A percentile compares a stretch with the other conserved stretches of the same genome.
Conservation (phyloP, 2,797 vertebrate genomes). For the Taenioides sp. region DNA sequence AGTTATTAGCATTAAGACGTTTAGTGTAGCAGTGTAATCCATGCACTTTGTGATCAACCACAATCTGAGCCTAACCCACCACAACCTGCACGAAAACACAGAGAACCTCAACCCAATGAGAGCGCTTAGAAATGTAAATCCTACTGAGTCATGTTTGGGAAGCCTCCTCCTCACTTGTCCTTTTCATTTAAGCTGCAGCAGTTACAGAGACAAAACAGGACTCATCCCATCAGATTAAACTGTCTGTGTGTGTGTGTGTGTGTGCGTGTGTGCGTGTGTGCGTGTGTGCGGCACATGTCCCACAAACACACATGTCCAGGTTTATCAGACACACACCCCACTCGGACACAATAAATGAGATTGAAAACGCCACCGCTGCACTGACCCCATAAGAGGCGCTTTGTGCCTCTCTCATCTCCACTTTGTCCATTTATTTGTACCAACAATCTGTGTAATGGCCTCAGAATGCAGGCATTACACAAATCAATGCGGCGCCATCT, state of each 20-base stretch:
- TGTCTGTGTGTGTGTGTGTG: conserved; percentile 26
- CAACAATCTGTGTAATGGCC: conserved; percentile 54
- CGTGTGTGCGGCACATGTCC: conserved; percentile 23
- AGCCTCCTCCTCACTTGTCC: background rate
- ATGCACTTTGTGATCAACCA: background rate
- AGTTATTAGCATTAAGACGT: background rate
- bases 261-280: too few relatives aligned
- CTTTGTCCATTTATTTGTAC: conserved; percentile 51
- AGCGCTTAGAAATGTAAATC: background rate
- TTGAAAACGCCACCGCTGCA: conserved; percentile 49
- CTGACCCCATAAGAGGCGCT: conserved; percentile 50
- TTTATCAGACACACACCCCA: conserved; percentile 43
- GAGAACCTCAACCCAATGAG: background rate
- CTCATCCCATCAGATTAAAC: conserved; percentile 58
- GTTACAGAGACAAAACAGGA: conserved; percentile 44
- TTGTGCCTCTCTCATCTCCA: conserved; percentile 48
- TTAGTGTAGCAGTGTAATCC: background rate
- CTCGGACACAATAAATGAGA: conserved; percentile 45
- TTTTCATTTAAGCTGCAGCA: background rate
- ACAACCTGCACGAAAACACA: background rate
- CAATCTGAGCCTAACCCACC: background rate
- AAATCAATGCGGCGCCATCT: conserved; percentile 58
- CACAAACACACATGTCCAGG: conserved; percentile 5
- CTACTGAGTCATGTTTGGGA: background rate
- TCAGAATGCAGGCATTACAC: conserved; percentile 28